Evolutionary conservation across 1,140 invertebrate genomes (phyloP).

Genomic region (Cotesia vestalis): DNA sequence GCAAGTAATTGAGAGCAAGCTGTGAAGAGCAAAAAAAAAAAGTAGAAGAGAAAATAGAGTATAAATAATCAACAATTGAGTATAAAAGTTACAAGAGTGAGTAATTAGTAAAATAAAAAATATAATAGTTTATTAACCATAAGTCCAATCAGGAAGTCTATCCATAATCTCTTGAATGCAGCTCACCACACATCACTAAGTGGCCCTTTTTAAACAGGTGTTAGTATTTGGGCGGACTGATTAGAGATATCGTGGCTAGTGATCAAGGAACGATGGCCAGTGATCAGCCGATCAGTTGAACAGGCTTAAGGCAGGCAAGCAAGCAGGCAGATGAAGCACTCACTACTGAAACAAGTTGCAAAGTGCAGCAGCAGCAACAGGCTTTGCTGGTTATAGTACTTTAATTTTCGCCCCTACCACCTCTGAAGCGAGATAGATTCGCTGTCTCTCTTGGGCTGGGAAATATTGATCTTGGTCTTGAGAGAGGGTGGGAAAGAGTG

Average conservation of each 20-base stretch:
- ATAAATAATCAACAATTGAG: too few species aligned
- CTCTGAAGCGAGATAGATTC: constrained; percentile 19
- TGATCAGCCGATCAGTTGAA: not conserved
- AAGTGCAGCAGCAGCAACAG: constrained; percentile 57
- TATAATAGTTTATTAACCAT: constrained; percentile 52
- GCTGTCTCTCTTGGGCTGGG: constrained; percentile 53
- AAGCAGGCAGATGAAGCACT: constrained; percentile 30
- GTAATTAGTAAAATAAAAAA: not conserved
- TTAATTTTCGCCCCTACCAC: constrained; percentile 30
- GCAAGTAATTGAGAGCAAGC: too few species aligned
- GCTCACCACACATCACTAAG: constrained; percentile 58
- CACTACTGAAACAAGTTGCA: constrained; percentile 31
- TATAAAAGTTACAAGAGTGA: not conserved
- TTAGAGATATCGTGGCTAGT: too few species aligned
- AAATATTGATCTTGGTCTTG: constrained; percentile 62
- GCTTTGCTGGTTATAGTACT: constrained; percentile 58
- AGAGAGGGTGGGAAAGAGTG: constrained; percentile 3
- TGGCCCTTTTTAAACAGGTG: constrained; percentile 24
- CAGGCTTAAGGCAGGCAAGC: not conserved
- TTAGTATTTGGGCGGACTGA: constrained; percentile 10
- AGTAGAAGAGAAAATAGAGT: too few species aligned
- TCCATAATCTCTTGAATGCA: constrained; percentile 59
- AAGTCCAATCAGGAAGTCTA: constrained; percentile 55
- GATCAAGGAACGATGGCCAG: too few species aligned
- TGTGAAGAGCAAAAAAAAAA: too few species aligned